Evolutionary conservation across 2,113 vertebrate genomes (phyloP).

Genomic region (Telmatochromis brachygnathus): DNA sequence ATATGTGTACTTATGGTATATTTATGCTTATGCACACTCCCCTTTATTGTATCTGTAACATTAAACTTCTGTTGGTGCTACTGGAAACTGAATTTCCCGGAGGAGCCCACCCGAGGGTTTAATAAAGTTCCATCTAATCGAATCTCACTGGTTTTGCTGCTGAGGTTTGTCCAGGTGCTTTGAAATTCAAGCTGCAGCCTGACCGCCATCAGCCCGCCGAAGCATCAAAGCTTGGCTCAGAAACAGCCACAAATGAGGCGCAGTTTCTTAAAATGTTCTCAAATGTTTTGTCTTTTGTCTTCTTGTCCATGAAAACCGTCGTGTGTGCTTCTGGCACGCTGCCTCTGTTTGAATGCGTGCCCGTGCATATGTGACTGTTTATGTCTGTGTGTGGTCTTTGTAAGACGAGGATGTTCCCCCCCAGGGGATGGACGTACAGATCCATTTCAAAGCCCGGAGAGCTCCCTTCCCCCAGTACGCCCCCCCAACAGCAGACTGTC

Average conservation of each 20-base stretch:
- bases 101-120: fast-evolving
- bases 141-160: neutral
- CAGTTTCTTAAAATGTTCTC: neutral
- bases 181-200: neutral
- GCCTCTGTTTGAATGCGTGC: neutral
- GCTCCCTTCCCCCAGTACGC: neutral
- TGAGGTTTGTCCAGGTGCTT: neutral
- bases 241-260: neutral
- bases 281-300: neutral
- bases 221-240: neutral
- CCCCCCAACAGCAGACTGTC: neutral
- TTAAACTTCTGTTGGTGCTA: fast-evolving
- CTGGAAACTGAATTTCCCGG: neutral
- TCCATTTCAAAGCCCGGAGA: slow-evolving; percentile 27
- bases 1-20: neutral
- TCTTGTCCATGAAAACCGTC: neutral
- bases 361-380: neutral
- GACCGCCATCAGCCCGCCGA: neutral
- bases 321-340: neutral
- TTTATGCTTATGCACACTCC: neutral
- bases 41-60: neutral
- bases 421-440: slow-evolving; percentile 20
- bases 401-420: slow-evolving; percentile 12
- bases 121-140: fast-evolving
- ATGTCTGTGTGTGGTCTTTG: slow-evolving; percentile 37